Evolutionary conservation across 2,113 vertebrate genomes (phyloP).

Genomic region (Gadus macrocephalus): DNA sequence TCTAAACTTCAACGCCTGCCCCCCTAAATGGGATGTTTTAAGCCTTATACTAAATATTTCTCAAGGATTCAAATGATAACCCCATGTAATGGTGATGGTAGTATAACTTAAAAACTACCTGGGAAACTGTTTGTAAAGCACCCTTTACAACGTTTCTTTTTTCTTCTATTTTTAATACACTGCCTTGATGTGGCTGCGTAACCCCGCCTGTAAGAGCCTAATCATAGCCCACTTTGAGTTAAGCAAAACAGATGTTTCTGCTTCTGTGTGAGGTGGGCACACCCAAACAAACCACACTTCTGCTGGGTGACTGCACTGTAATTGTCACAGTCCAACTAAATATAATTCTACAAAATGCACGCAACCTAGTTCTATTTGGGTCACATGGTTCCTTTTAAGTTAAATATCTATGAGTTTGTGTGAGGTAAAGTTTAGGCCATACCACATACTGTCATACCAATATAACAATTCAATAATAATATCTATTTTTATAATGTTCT

Average conservation of each 20-base stretch:
- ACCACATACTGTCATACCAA: no score
- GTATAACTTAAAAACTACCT: not conserved
- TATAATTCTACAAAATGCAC: slow-evolving; percentile 47
- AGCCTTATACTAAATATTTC: no score
- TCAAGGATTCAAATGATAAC: no score
- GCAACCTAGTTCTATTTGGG: no score
- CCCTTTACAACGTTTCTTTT: slow-evolving; percentile 17
- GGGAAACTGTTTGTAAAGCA: slow-evolving; percentile 22
- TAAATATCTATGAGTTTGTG: no score
- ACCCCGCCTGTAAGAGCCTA: slow-evolving; percentile 46
- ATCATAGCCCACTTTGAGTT: slow-evolving; percentile 40
- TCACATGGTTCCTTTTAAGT: no score
- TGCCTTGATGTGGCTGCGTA: slow-evolving; percentile 64
- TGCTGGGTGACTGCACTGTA: slow-evolving; percentile 61
- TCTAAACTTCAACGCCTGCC: no score
- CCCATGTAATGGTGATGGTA: not conserved
- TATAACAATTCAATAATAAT: no score
- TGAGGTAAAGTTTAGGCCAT: no score
- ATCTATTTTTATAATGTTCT: no score
- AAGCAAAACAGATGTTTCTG: slow-evolving; percentile 71
- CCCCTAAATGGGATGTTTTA: no score
- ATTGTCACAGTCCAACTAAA: slow-evolving; percentile 59
- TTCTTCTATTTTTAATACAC: slow-evolving; percentile 36
- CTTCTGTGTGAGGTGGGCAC: slow-evolving; percentile 59
- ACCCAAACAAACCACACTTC: slow-evolving; percentile 64